Percentiles rank a stretch among this genome's conserved stretches.
Conservation (phyloP, 2,113 vertebrate species). For the Callipepla squamata region DNA sequence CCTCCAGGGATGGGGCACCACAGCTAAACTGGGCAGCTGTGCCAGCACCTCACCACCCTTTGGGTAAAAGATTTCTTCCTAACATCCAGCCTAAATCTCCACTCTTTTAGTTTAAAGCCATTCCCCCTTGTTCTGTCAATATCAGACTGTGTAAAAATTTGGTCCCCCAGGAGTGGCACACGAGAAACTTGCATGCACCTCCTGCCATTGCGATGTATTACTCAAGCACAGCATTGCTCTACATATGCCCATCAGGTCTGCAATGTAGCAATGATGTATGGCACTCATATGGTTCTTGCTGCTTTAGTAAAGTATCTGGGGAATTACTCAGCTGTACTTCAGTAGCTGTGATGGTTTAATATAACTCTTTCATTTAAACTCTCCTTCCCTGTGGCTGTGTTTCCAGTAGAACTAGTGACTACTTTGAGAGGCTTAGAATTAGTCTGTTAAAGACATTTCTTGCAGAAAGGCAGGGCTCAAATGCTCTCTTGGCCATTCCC, state of each 20-base stretch:
- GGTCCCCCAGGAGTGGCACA: background rate
- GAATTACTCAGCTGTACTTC: background rate
- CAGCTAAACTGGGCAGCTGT: no score
- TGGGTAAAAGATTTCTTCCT: no score
- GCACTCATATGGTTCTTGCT: background rate
- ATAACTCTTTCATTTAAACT: background rate
- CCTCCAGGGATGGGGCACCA: no score
- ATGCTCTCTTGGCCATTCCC: background rate
- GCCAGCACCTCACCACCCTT: no score
- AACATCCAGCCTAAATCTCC: no score
- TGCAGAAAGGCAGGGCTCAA: background rate
- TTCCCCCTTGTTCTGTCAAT: no score
- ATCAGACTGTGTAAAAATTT: no score
- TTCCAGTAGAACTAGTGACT: background rate
- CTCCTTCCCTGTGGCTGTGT: background rate
- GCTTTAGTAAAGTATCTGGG: rapidly evolving
- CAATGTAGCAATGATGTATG: background rate
- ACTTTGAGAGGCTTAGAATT: background rate
- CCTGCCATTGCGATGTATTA: background rate
- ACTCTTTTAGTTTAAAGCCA: no score
- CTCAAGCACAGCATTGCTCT: background rate
- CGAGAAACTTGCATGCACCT: background rate
- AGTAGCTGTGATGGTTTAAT: background rate
- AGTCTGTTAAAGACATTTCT: background rate
- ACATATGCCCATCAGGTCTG: background rate